A percentile compares a stretch with the other conserved stretches of the same genome.
phyloP scores from a whole-genome alignment of 2,888 invertebrate genomes.

The Eupithecia centaureata region DNA sequence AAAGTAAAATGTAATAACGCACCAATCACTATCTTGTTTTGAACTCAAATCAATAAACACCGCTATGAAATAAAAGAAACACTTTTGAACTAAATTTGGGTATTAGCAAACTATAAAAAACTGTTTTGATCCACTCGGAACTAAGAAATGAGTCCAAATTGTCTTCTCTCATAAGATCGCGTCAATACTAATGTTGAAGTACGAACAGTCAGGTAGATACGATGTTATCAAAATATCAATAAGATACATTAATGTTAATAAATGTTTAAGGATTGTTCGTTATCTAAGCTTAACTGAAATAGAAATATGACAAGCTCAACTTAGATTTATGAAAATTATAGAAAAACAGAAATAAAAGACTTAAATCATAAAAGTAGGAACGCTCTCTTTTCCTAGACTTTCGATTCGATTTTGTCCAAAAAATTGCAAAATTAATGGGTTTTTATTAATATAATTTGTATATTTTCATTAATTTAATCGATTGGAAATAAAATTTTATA shows the following conservation, averaged over 20 bases:
- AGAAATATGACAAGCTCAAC: conserved; percentile 32
- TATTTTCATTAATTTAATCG: too few species aligned
- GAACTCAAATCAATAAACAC: neutral
- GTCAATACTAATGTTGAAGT: conserved; percentile 57
- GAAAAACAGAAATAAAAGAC: neutral
- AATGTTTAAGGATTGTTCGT: conserved; percentile 62
- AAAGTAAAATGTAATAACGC: conserved; percentile 13
- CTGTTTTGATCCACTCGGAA: neutral
- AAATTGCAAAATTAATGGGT: too few species aligned
- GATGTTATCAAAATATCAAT: conserved; percentile 76
- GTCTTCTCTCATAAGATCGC: conserved; percentile 41
- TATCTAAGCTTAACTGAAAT: conserved; percentile 58
- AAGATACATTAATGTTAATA: conserved; percentile 74
- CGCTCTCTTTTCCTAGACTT: too few species aligned
- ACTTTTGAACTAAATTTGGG: neutral
- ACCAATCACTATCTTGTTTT: conserved; percentile 4
- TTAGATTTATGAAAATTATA: neutral
- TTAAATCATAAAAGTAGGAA: neutral
- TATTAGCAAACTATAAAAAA: neutral
- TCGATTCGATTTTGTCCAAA: too few species aligned
- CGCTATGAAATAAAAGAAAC: neutral
- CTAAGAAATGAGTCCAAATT: neutral
- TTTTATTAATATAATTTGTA: too few species aligned
- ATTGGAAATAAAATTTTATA: too few species aligned
- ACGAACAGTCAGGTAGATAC: conserved; percentile 62